Conservation (phyloP, 2,797 vertebrate species). For the Centroberyx gerrardi region DNA sequence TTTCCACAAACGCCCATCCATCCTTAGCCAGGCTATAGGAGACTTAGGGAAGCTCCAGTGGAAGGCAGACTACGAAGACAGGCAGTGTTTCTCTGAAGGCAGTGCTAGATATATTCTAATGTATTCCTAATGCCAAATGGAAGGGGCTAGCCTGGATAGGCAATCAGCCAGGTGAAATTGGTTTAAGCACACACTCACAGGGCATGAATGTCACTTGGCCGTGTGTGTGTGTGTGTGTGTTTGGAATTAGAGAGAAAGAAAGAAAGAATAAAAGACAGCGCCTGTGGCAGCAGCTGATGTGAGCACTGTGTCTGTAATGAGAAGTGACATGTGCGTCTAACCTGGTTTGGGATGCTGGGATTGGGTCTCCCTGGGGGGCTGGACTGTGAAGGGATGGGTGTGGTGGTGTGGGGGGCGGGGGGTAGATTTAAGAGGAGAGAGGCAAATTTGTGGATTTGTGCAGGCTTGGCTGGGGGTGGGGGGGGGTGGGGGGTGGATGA, state of each 20-base stretch:
- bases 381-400: conserved; percentile 40
- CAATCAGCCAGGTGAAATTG: conserved; percentile 59
- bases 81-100: background rate
- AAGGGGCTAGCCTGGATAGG: conserved; percentile 16
- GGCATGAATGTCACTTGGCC: background rate
- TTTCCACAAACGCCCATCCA: background rate
- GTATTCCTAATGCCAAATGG: conserved; percentile 12
- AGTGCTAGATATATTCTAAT: conserved; percentile 17
- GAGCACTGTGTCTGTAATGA: conserved; percentile 81
- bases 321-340: conserved; percentile 86
- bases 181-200: conserved; percentile 31
- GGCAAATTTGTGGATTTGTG: conserved; percentile 75
- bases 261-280: conserved; percentile 55
- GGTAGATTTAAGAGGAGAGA: conserved; percentile 21
- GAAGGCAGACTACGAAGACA: too few relatives aligned
- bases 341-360: conserved; percentile 84
- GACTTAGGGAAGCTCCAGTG: background rate
- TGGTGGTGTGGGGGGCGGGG: background rate
- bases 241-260: conserved; percentile 7
- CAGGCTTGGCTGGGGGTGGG: conserved; percentile 70
- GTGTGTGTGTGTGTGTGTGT: conserved; percentile 21
- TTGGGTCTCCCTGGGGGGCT: conserved; percentile 75
- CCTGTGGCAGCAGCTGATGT: conserved; percentile 77
- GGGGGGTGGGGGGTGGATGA: conserved; percentile 49
- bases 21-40: background rate